A percentile compares a stretch with the other conserved stretches of the same genome.
These are phyloP conservation scores for Schizopygopsis malacanthus DNA, from an alignment of 2,797 vertebrate genomes.

Conservation along the genomic window DNA sequence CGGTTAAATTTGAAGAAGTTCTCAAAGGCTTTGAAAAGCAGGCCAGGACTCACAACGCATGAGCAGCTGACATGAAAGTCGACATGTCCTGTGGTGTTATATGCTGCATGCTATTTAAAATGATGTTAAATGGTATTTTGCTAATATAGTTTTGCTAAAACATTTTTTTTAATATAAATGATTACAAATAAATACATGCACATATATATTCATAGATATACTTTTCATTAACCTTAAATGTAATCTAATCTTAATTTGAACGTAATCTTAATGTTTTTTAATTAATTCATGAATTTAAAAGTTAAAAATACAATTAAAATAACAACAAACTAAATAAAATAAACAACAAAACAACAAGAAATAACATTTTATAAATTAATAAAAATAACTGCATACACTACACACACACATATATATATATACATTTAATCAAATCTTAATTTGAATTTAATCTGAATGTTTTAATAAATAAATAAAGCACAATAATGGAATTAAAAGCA, in stretches of 20 bases:
- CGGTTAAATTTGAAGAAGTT: neutral
- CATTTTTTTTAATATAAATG: neutral
- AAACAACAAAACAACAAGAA: too few species aligned
- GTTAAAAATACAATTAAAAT: neutral
- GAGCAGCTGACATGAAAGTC: neutral
- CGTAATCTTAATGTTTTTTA: too few species aligned
- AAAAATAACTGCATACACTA: too few species aligned
- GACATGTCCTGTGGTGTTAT: neutral
- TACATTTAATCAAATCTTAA: neutral
- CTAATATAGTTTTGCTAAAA: too few species aligned
- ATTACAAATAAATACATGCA: neutral
- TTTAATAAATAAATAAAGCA: neutral
- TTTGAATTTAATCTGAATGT: neutral
- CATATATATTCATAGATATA: neutral
- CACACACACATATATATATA: too few species aligned
- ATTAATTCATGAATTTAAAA: neutral
- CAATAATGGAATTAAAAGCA: neutral
- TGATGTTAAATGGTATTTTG: neutral
- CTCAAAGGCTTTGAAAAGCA: neutral
- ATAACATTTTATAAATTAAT: too few species aligned
- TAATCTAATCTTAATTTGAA: too few species aligned
- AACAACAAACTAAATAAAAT: too few species aligned
- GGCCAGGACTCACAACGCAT: neutral
- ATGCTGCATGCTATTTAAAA: neutral
- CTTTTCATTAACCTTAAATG: neutral